Evolutionary conservation across 2,797 vertebrate genomes (phyloP).

Genomic region (Crax fasciolata): DNA sequence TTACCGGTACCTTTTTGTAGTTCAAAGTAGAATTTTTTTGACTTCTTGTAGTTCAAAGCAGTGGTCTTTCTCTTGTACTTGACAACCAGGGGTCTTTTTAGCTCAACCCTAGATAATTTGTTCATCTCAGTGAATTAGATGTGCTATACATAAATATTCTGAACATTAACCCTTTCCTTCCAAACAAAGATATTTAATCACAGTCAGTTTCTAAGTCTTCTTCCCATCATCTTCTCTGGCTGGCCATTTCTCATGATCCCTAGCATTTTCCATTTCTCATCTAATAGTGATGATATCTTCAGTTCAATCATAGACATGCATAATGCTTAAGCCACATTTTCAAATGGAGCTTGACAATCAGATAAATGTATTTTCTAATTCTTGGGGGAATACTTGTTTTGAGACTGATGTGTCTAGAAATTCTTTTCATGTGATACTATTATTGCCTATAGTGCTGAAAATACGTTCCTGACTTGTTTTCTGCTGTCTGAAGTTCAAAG

Average conservation of each 20-base stretch:
- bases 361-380: not conserved
- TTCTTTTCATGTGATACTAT: not conserved
- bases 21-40: slow-evolving; percentile 66
- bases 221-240: not conserved
- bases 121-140: slow-evolving; percentile 59
- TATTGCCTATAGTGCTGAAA: not conserved
- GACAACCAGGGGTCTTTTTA: slow-evolving; percentile 56
- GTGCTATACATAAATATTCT: not conserved
- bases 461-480: not conserved
- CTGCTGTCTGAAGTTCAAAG: not conserved
- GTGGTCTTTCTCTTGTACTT: slow-evolving; percentile 62
- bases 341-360: not conserved
- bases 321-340: not conserved
- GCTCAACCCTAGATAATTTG: slow-evolving; percentile 60
- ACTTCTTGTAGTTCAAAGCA: slow-evolving; percentile 72
- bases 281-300: not conserved
- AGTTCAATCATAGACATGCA: not conserved
- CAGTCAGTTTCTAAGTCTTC: not conserved
- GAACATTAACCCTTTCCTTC: slow-evolving; percentile 50
- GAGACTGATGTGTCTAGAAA: not conserved
- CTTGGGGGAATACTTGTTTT: not conserved
- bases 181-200: not conserved
- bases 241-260: not conserved
- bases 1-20: slow-evolving; percentile 50
- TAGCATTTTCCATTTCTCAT: not conserved